A percentile compares a stretch with the other conserved stretches of the same genome.
phyloP scores from a whole-genome alignment of 2,797 vertebrate species.

The Columba guinea region DNA sequence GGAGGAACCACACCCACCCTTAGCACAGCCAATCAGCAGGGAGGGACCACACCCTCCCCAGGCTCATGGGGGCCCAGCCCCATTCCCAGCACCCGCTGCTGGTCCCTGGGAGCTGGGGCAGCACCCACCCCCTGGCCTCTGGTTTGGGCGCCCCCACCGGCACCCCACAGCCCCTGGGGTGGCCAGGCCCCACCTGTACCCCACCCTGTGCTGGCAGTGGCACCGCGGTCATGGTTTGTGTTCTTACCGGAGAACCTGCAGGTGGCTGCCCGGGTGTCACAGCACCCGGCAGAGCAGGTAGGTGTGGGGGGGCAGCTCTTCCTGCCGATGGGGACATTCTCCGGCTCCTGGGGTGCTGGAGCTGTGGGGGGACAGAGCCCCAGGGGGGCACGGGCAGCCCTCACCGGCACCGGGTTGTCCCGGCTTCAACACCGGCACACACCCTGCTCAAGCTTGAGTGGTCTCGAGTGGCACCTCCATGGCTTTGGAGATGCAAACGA shows the following conservation, averaged over 20 bases:
- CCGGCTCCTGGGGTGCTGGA: rapidly evolving
- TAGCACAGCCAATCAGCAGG: too few relatives aligned
- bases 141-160: too few relatives aligned
- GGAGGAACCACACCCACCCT: not conserved
- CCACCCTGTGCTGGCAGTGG: not conserved
- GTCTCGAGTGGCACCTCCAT: rapidly evolving
- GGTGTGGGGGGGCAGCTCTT: not conserved
- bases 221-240: rapidly evolving
- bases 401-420: rapidly evolving
- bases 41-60: too few relatives aligned
- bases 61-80: too few relatives aligned
- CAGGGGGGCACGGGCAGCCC: rapidly evolving
- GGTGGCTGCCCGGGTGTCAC: not conserved
- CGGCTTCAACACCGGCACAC: rapidly evolving
- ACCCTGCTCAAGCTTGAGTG: rapidly evolving
- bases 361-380: not conserved
- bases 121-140: too few relatives aligned
- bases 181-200: too few relatives aligned
- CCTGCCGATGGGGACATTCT: rapidly evolving
- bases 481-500: not conserved
- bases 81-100: too few relatives aligned
- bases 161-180: too few relatives aligned
- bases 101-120: too few relatives aligned
- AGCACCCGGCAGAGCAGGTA: not conserved
- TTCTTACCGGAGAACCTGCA: not conserved